Percentiles rank a stretch among this genome's conserved stretches.
These are phyloP conservation scores for Peromyscus nudipes DNA, from an alignment of 2,797 vertebrate species.

Conservation along the genomic window DNA sequence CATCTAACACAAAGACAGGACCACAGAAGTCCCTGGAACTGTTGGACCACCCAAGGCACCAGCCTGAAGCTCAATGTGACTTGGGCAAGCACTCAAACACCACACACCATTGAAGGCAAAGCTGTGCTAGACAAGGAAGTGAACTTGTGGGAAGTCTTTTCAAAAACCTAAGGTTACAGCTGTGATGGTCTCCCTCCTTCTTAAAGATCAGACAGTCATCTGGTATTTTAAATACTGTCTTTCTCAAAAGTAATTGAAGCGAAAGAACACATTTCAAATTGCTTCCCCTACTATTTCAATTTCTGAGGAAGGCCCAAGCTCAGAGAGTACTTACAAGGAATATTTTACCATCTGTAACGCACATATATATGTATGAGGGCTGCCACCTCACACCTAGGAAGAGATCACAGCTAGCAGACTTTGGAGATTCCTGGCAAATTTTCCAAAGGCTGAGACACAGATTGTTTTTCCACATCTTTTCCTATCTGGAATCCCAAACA, in stretches of 20 bases:
- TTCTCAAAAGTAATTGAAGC: slow-evolving; percentile 71
- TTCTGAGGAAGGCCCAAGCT: slow-evolving; percentile 8
- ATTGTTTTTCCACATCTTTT: slow-evolving; percentile 22
- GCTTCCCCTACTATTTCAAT: slow-evolving; percentile 66
- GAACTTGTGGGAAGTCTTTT: background rate
- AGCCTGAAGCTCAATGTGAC: background rate
- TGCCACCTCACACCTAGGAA: background rate
- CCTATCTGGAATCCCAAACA: slow-evolving; percentile 11
- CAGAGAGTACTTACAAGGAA: slow-evolving; percentile 62
- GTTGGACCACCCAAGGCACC: background rate
- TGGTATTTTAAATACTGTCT: slow-evolving; percentile 58
- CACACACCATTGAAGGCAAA: fast-evolving
- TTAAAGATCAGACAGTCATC: slow-evolving; percentile 22
- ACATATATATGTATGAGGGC: background rate
- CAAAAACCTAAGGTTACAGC: background rate
- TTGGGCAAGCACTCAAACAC: background rate
- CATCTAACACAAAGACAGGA: background rate
- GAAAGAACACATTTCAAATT: slow-evolving; percentile 65
- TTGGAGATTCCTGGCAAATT: slow-evolving; percentile 50
- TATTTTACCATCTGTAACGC: slow-evolving; percentile 63
- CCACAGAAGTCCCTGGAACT: background rate
- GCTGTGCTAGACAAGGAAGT: background rate
- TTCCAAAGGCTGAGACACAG: slow-evolving; percentile 53
- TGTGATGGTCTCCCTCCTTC: background rate
- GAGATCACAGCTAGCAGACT: slow-evolving; percentile 48